Percentiles rank a stretch among this genome's conserved stretches.
Evolutionary conservation across 1,140 invertebrate species (phyloP).

Genomic region (Drosophila pseudoobscura): DNA sequence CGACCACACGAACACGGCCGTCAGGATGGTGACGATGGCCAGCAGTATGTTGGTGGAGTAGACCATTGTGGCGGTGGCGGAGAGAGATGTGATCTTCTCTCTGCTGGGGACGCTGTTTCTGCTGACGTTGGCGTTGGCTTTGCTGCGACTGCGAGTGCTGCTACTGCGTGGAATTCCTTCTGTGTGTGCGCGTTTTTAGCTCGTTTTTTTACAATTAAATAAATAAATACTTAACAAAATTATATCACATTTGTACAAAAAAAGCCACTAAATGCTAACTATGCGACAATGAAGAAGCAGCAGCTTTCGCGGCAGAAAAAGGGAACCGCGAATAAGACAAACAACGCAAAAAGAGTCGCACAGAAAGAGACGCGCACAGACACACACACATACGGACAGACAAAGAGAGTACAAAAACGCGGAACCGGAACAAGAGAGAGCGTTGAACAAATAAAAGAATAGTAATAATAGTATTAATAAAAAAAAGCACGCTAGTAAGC

Average conservation of each 20-base stretch:
- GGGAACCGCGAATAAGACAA: slow-evolving; percentile 42
- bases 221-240: slow-evolving; percentile 40
- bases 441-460: too few relatives aligned
- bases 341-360: slow-evolving; percentile 32
- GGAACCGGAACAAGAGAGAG: too few relatives aligned
- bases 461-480: too few relatives aligned
- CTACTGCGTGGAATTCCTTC: too few relatives aligned
- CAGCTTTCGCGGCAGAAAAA: slow-evolving; percentile 24
- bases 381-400: slow-evolving; percentile 2
- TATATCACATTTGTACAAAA: slow-evolving; percentile 58
- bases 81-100: too few relatives aligned
- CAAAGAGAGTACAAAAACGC: slow-evolving; percentile 6
- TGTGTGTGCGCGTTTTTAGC: too few relatives aligned
- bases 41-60: slow-evolving; percentile 74
- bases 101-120: too few relatives aligned
- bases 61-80: slow-evolving; percentile 41
- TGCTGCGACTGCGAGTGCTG: too few relatives aligned
- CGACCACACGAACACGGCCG: slow-evolving; percentile 76
- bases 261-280: slow-evolving; percentile 3
- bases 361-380: not conserved
- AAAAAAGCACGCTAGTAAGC: slow-evolving; percentile 25
- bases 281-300: slow-evolving; percentile 8
- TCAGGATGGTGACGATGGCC: slow-evolving; percentile 72
- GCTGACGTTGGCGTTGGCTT: too few relatives aligned
- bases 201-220: too few relatives aligned